A percentile compares a stretch with the other conserved stretches of the same genome.
Evolutionary conservation across 2,113 vertebrate species (phyloP).

Genomic region (Corythornis madagascariensis): DNA sequence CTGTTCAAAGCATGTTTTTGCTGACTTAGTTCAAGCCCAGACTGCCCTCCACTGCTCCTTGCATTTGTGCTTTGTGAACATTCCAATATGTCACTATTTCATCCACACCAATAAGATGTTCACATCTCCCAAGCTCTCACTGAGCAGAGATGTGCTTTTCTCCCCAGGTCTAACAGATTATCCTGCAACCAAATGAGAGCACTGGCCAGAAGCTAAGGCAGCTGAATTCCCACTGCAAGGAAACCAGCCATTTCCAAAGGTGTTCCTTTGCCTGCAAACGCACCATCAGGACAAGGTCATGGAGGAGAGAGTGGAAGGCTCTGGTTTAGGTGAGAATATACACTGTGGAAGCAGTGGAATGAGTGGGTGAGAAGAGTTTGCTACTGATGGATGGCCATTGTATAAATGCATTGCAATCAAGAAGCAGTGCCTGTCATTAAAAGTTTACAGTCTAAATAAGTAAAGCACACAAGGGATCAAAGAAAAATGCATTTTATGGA

Average conservation of each 20-base stretch:
- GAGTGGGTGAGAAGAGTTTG: neutral
- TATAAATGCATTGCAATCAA: neutral
- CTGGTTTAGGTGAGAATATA: neutral
- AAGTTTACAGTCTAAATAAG: conserved; percentile 26
- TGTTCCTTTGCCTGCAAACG: neutral
- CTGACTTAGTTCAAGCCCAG: neutral
- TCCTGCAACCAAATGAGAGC: neutral
- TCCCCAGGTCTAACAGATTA: conserved; percentile 33
- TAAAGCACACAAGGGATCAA: neutral
- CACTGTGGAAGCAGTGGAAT: neutral
- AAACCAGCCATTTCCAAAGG: conserved; percentile 14
- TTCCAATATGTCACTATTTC: neutral
- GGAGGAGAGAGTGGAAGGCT: neutral
- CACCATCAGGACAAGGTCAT: conserved; percentile 11
- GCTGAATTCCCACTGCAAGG: conserved; percentile 24
- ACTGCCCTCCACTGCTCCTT: neutral
- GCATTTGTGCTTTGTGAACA: neutral
- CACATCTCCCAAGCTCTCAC: neutral
- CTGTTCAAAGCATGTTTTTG: neutral
- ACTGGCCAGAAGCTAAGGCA: neutral
- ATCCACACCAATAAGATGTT: conserved; percentile 6
- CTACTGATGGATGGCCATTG: neutral
- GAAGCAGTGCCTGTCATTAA: neutral
- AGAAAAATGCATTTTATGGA: neutral
- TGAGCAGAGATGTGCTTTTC: conserved; percentile 22